Percentiles rank a stretch among this genome's conserved stretches.
Evolutionary conservation across 2,797 vertebrate genomes (phyloP).

Genomic region (Acanthiza pusilla): DNA sequence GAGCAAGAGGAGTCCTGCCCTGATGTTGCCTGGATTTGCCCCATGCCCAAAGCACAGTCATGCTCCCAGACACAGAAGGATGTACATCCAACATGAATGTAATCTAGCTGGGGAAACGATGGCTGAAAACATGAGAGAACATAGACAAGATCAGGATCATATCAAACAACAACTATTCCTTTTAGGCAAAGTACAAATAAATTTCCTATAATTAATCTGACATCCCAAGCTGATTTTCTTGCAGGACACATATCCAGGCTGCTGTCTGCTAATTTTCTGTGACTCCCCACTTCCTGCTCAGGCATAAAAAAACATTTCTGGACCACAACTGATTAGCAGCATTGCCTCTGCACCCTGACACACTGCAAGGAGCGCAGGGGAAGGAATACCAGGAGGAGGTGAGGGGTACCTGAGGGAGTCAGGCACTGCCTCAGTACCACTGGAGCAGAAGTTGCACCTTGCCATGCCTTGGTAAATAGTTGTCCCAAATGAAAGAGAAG

Average conservation of each 20-base stretch:
- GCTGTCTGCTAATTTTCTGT: neutral
- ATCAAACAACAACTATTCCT: neutral
- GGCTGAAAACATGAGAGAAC: neutral
- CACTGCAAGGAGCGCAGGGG: neutral
- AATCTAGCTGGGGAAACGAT: neutral
- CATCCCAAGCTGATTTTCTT: neutral
- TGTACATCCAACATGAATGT: neutral
- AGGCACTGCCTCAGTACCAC: neutral
- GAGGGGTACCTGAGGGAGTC: neutral
- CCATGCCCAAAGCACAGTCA: neutral
- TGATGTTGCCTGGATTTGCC: neutral
- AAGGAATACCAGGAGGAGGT: neutral
- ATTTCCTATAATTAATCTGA: neutral
- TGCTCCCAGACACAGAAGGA: neutral
- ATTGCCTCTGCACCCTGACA: neutral
- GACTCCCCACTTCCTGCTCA: neutral
- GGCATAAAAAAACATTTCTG: neutral
- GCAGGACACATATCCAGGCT: neutral
- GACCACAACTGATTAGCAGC: neutral
- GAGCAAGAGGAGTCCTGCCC: neutral
- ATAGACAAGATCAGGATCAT: neutral
- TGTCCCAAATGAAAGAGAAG: neutral
- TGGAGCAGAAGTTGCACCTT: fast-evolving
- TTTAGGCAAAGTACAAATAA: neutral
- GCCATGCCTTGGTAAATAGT: neutral